Base-by-base conservation (phyloP, 2,888 invertebrate species). In the Mamestra brassicae region DNA sequence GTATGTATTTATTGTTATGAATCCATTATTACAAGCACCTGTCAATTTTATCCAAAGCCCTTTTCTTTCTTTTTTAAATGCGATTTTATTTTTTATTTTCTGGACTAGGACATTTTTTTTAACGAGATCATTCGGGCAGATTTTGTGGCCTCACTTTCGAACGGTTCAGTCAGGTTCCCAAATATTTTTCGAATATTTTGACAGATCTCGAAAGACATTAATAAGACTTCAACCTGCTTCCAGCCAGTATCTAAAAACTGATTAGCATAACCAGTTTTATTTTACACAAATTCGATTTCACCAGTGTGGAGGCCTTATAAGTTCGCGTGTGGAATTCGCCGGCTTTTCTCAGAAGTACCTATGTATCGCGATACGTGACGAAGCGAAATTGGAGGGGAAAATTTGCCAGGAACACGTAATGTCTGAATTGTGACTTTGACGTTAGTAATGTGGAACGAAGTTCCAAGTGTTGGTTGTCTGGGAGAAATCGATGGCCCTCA, bases 331-430 rank as follows among this genome's bases (percentile, higher is more conserved):
- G 73, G 76, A 85, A 78, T 85, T 82, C 64, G 61, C 78, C 76
- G 74, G 79, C 80, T 78, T 77, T 89, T 84, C 88, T 87, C 79
- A 78, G 77, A 85, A 88, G 81, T 84, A 76, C 76, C 75, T 74
- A 80, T 82, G 85, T 87, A 87, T 85, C 80, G 72, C 81, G 82
- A 83, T 88, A 93, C 92, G 92, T 93, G 93, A 90, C 90, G 87
- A 71, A 75, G 72, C 80, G 52, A 84, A 86, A 87, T 85, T 81
- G 81, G 75, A 85, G 81, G 87, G 86, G 87, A 86, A 85, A 85
- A 88, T 89, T 89, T 87, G 86, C 81, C 70, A 85, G 80, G 81
- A 89, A 86, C 93, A 92, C 91, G 92, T 93, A 90, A 89, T 88
- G 85, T 85, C 87, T 86, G 88, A 92, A 92, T 91, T 90, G 90